Percentiles rank a stretch among this genome's conserved stretches.
phyloP scores from a whole-genome alignment of 2,888 invertebrate genomes.

The Sinelater perroti region DNA sequence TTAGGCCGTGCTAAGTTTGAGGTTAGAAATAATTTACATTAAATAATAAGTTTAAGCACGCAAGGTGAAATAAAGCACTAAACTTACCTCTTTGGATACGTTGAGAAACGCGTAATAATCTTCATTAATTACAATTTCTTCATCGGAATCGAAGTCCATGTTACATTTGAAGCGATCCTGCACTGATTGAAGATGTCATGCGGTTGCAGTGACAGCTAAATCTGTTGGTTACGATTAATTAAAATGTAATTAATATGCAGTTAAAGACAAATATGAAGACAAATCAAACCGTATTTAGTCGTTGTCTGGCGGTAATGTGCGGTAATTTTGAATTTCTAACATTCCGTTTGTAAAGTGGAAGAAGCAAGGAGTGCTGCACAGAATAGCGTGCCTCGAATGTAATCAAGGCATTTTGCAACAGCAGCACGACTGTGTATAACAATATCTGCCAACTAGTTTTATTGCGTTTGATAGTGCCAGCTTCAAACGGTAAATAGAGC shows the following conservation, averaged over 20 bases:
- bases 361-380: too few species aligned
- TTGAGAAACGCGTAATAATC: slow-evolving; percentile 91
- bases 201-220: slow-evolving; percentile 6
- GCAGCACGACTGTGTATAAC: too few species aligned
- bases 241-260: neutral
- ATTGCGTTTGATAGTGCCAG: too few species aligned
- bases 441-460: neutral
- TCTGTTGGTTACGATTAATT: neutral
- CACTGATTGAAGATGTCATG: slow-evolving; percentile 6
- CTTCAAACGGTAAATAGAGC: too few species aligned
- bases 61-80: neutral
- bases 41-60: slow-evolving; percentile 15
- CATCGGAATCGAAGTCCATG: slow-evolving; percentile 77
- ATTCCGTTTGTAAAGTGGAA: neutral
- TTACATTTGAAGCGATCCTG: slow-evolving; percentile 3
- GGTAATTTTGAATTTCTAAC: slow-evolving; percentile 1
- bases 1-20: too few species aligned
- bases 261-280: neutral
- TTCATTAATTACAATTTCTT: slow-evolving; percentile 73
- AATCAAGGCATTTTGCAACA: too few species aligned
- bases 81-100: slow-evolving; percentile 81
- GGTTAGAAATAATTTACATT: too few species aligned
- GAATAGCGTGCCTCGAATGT: too few species aligned
- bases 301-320: neutral
- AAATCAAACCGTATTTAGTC: neutral